Base-by-base conservation (phyloP, 2,888 invertebrate species). In the Ormyrus rosae region DNA sequence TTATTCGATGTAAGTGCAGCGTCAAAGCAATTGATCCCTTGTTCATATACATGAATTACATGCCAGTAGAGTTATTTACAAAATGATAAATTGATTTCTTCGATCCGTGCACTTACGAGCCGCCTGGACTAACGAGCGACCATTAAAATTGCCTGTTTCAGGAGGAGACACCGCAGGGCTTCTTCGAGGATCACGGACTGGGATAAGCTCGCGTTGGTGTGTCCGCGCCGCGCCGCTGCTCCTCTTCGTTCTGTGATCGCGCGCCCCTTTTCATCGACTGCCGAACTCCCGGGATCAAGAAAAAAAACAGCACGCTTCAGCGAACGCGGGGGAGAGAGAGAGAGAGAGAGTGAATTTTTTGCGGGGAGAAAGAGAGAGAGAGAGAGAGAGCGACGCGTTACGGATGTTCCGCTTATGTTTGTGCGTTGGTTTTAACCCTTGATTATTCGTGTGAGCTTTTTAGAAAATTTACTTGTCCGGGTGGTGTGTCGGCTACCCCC, bases 121-220 rank as follows among this genome's bases (percentile, higher is more conserved):
- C 0, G 61, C 5, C 5, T 68, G 45, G n/a, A 65, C 60, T 78
- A 81, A 78, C 8, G 6, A 51, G 46, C 13, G 51, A 34, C 45
- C 19, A 19, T 19, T 19, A 19, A 64, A 73, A 67, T 53, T 50
- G 6, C 19, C 46, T 94, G 93, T 96, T 96, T 90, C 94, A 99
- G 98, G 99, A 99, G 93, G 99, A 99, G 94, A 99, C 99, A 78
- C 99, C 99, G 76, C 99, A 99, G 92, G 99, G 99, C 88, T 98
- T 99, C 93, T 99, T 99, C 92, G 99, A 99, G 92, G 99, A 99
- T 93, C 98, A 99, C 91, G 99, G 99, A 85, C 95, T 99, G 87
- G 90, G 90, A 85, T 90, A 90, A 89, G 48, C 55, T 46, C 10
- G 19, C 60, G 5, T n/a, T 51, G 19, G 10, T 60, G 10, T 60